phyloP scores from a whole-genome alignment of 2,888 invertebrate genomes.

The Drosophila nr. medialis region DNA sequence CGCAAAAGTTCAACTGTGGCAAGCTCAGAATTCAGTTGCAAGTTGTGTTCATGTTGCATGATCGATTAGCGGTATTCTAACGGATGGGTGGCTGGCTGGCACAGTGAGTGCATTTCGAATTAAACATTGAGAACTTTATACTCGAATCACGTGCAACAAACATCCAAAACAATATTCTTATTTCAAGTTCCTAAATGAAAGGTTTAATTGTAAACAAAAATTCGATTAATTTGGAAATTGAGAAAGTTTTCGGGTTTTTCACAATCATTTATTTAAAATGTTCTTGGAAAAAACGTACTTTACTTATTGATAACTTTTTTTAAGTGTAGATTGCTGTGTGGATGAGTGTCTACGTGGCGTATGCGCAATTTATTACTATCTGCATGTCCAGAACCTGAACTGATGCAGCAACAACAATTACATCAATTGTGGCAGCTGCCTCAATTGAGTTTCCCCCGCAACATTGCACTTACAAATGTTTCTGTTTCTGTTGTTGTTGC shows the following conservation, averaged over 20 bases:
- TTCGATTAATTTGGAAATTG: not conserved
- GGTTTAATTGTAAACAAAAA: not conserved
- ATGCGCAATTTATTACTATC: conserved; percentile 25
- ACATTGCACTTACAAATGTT: conserved; percentile 30
- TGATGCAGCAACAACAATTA: not conserved
- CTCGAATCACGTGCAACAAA: not conserved
- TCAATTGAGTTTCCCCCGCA: conserved; percentile 29
- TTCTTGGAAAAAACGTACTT: no score
- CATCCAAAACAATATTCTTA: not conserved
- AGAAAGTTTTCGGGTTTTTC: not conserved
- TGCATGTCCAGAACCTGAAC: not conserved
- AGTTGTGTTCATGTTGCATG: conserved; percentile 25
- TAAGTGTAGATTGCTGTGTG: not conserved
- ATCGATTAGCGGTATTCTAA: conserved; percentile 53
- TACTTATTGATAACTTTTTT: not conserved
- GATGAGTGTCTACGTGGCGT: conserved; percentile 28
- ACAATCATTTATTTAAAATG: not conserved
- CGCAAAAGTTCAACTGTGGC: conserved; percentile 16
- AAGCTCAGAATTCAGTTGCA: conserved; percentile 8
- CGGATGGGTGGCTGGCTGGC: conserved; percentile 10
- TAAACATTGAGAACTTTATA: not conserved
- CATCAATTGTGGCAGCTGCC: conserved; percentile 29
- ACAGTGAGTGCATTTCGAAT: not conserved
- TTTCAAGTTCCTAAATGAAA: not conserved
- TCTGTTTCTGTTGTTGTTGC: conserved; percentile 4